phyloP scores from a whole-genome alignment of 2,797 vertebrate species.

The Phalanger gymnotis region DNA sequence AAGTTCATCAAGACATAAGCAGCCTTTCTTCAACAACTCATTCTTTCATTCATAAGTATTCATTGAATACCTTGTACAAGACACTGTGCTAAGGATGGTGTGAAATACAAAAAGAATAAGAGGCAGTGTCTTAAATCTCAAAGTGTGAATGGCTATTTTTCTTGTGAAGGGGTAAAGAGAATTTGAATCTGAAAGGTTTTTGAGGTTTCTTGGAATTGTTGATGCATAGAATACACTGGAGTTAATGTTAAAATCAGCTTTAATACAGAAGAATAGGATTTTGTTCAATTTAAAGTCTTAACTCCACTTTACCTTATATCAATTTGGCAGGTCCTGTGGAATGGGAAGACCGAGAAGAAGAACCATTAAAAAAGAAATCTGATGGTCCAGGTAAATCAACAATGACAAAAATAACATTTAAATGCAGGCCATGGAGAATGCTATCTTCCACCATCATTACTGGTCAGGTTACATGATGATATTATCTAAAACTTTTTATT shows the following conservation, averaged over 20 bases:
- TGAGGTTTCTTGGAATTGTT: neutral
- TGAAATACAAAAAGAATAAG: neutral
- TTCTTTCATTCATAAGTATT: neutral
- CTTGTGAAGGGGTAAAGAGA: neutral
- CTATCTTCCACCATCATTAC: neutral
- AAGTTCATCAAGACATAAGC: neutral
- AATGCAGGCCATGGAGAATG: neutral
- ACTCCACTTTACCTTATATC: neutral
- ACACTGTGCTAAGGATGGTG: neutral
- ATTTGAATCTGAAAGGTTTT: neutral
- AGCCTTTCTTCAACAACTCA: neutral
- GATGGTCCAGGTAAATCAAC: conserved; percentile 90
- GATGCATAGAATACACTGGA: neutral
- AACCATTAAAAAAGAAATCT: conserved; percentile 89
- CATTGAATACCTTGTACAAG: neutral
- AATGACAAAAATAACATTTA: neutral
- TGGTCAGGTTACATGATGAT: neutral
- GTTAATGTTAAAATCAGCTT: neutral
- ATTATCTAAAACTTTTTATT: neutral
- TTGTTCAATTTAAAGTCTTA: neutral
- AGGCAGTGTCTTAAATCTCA: neutral
- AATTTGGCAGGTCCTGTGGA: conserved; percentile 88
- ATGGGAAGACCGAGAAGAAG: conserved; percentile 90
- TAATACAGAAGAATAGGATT: neutral
- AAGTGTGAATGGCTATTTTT: neutral